Evolutionary conservation across 2,888 invertebrate genomes (phyloP), one percentile per base, ranked within the genome.

Genomic region (Venusia cambrica): DNA sequence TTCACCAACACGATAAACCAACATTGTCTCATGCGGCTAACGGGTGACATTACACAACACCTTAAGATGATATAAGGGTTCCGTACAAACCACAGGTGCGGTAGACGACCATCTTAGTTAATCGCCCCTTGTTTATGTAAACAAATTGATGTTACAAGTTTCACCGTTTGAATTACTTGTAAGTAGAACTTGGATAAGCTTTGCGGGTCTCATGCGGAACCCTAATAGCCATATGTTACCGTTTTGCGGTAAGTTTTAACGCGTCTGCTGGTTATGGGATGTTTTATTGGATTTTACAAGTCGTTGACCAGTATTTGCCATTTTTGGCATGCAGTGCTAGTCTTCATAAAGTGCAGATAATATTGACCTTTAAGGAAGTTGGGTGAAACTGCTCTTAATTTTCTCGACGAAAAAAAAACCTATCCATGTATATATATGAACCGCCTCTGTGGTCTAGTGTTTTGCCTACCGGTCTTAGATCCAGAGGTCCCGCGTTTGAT

Each of bases 111-210:
- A 55, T 53, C 57, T 53, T 47, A 49, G 64, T 71, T 79, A 80
- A 80, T 80, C 74, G 72, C 72, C 57, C 59, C 68, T 70, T 79
- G 74, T 80, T 73, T 77, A 63, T 73, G 73, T 65, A 71, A 77
- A 79, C 73, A 77, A 77, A 77, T 78, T 77, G 73, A 67, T 71
- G 72, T 71, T 66, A 50, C 63, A 70, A 77, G 64, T 78, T 76
- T 44, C 48, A 51, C 61, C 58, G 59, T 67, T 62, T 52, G 48
- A 55, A 54, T 53, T 53, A 47, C 48, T 54, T 49, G 56, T 52
- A 45, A 37, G 47, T 37, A 41, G 34, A 48, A 53, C 54, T 51
- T 49, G 51, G 43, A 49, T 46, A 45, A 48, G 48, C 45, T 42
- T 45, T 14, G 29, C 35, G 44, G 32, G 38, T 40, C 45, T 50